A percentile compares a stretch with the other conserved stretches of the same genome.
These are phyloP conservation scores for Micrastur ruficollis DNA, from an alignment of 2,797 vertebrate genomes.

Conservation along the genomic window DNA sequence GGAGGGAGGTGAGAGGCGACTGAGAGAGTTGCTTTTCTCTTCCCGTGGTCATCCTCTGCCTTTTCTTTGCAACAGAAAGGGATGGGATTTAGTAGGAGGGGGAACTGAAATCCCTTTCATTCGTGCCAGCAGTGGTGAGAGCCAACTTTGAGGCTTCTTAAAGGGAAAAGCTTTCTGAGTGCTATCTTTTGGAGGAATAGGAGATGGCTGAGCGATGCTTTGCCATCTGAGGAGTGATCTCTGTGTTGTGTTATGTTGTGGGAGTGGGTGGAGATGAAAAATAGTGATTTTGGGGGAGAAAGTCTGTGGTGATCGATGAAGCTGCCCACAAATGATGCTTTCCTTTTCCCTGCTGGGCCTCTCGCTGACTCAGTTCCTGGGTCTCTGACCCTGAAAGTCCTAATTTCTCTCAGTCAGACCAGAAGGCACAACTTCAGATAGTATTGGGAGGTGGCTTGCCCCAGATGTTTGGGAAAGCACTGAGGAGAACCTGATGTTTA, in stretches of 20 bases:
- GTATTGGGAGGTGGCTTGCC: background rate
- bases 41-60: background rate
- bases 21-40: background rate
- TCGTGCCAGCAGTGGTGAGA: background rate
- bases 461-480: background rate
- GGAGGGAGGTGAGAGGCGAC: background rate
- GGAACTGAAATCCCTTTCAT: background rate
- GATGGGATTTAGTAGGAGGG: background rate
- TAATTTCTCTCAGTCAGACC: background rate
- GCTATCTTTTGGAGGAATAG: background rate
- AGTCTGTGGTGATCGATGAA: background rate
- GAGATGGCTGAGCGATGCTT: background rate
- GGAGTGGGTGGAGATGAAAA: background rate
- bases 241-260: background rate
- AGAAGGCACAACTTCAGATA: background rate
- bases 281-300: background rate
- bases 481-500: background rate
- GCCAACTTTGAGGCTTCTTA: conserved; percentile 54
- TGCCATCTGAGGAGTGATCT: background rate
- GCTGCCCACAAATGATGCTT: background rate
- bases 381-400: background rate
- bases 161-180: background rate
- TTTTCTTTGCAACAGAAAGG: background rate
- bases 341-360: conserved; percentile 12
- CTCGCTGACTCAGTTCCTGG: background rate